Evolutionary conservation across 2,888 invertebrate species (phyloP).

Genomic region (Euspilapteryx auroguttella): DNA sequence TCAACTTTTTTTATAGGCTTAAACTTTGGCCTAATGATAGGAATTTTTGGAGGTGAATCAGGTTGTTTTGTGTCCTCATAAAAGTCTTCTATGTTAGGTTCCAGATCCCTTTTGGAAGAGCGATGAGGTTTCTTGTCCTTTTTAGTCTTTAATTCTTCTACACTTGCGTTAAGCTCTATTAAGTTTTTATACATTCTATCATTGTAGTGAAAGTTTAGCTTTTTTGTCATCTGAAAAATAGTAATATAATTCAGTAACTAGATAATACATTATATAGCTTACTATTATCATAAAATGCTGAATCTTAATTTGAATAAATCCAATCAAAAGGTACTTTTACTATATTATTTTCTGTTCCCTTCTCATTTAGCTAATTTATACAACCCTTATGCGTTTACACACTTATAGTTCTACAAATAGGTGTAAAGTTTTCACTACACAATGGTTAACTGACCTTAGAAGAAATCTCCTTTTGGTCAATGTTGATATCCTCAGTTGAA

Average conservation of each 20-base stretch:
- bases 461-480: constrained; percentile 18
- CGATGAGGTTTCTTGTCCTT: constrained; percentile 15
- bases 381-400: too few relatives aligned
- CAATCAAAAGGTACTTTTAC: too few relatives aligned
- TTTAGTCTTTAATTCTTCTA: constrained; percentile 20
- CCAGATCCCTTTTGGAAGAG: constrained; percentile 28
- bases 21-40: constrained; percentile 26
- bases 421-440: constrained; percentile 1
- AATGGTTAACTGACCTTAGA: not conserved
- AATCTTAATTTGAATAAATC: too few relatives aligned
- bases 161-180: constrained; percentile 38
- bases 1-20: constrained; percentile 28
- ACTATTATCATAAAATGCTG: too few relatives aligned
- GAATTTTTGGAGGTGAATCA: constrained; percentile 28
- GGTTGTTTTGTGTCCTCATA: constrained; percentile 26
- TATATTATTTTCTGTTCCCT: too few relatives aligned
- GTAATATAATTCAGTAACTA: too few relatives aligned
- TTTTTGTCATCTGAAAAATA: constrained; percentile 37
- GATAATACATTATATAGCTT: too few relatives aligned
- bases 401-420: too few relatives aligned
- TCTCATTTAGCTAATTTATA: too few relatives aligned
- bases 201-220: constrained; percentile 45
- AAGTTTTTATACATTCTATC: constrained; percentile 46
- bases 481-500: constrained; percentile 18
- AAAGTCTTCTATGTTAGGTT: constrained; percentile 50